Percentiles rank a stretch among this genome's conserved stretches.
Evolutionary conservation across 2,888 invertebrate genomes (phyloP).

Genomic region (Horisme vitalbata): DNA sequence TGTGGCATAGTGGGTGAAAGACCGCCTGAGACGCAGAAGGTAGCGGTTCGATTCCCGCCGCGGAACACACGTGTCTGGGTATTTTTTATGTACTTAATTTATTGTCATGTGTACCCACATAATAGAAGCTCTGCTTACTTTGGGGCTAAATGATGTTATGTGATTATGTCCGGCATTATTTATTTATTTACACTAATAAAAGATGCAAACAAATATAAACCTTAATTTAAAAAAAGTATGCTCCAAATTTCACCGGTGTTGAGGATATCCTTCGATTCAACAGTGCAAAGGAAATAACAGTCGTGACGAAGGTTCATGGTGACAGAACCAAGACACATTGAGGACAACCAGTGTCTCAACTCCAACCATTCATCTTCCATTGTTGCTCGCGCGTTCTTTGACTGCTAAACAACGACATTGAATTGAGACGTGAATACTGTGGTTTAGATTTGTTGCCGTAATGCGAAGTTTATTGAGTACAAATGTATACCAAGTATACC

Average conservation of each 20-base stretch:
- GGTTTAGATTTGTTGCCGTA: slow-evolving; percentile 1
- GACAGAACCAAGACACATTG: slow-evolving; percentile 22
- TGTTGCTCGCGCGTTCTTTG: slow-evolving; percentile 25
- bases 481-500: too few relatives aligned
- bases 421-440: slow-evolving; percentile 5
- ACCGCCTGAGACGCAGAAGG: too few relatives aligned
- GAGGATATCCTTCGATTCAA: neutral
- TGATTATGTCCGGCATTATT: too few relatives aligned
- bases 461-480: neutral
- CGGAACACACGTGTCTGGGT: too few relatives aligned
- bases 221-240: neutral
- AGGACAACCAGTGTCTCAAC: slow-evolving; percentile 20
- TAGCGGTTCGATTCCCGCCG: too few relatives aligned
- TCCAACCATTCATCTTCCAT: slow-evolving; percentile 30
- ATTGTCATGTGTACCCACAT: too few relatives aligned
- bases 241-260: neutral
- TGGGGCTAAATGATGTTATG: too few relatives aligned
- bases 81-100: too few relatives aligned
- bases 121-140: too few relatives aligned
- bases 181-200: too few relatives aligned
- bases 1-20: neutral
- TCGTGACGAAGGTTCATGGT: slow-evolving; percentile 21
- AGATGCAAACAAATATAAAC: neutral
- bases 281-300: slow-evolving; percentile 36
- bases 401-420: slow-evolving; percentile 27